Evolutionary conservation across 2,797 vertebrate genomes (phyloP).

Genomic region (Cephalopachus bancanus): DNA sequence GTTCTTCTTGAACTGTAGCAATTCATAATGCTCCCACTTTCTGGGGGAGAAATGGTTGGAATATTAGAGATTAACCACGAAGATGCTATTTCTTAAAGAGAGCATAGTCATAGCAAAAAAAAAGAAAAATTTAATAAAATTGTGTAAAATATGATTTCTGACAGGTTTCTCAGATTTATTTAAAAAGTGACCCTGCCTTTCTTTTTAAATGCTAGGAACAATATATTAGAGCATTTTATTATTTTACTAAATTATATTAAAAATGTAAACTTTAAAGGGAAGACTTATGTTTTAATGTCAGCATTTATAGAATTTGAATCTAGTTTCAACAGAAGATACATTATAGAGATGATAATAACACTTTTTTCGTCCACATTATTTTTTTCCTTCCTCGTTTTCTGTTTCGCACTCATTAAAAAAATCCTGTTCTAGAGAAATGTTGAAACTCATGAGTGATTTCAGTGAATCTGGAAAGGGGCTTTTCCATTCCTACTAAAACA

Average conservation of each 20-base stretch:
- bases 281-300: slow-evolving; percentile 67
- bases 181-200: slow-evolving; percentile 39
- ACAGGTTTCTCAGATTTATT: slow-evolving; percentile 49
- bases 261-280: slow-evolving; percentile 64
- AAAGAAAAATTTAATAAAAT: slow-evolving; percentile 41
- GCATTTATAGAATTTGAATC: slow-evolving; percentile 34
- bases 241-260: slow-evolving; percentile 65
- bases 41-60: neutral
- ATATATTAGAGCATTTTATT: slow-evolving; percentile 64
- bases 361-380: slow-evolving; percentile 5
- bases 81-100: neutral
- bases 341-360: slow-evolving; percentile 11
- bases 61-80: neutral
- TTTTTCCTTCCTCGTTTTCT: slow-evolving; percentile 15
- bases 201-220: slow-evolving; percentile 45
- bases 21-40: neutral
- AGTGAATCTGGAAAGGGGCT: slow-evolving; percentile 18
- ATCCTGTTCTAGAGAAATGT: neutral
- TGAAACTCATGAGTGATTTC: slow-evolving; percentile 34
- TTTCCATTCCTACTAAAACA: slow-evolving; percentile 11
- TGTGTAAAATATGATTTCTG: slow-evolving; percentile 52
- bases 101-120: neutral
- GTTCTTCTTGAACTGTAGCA: neutral
- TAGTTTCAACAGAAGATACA: slow-evolving; percentile 49
- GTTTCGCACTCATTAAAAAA: neutral